Evolutionary conservation across 2,797 vertebrate species (phyloP), one percentile per base, ranked within the genome.

Genomic region (Ctenochaetus hawaiiensis): DNA sequence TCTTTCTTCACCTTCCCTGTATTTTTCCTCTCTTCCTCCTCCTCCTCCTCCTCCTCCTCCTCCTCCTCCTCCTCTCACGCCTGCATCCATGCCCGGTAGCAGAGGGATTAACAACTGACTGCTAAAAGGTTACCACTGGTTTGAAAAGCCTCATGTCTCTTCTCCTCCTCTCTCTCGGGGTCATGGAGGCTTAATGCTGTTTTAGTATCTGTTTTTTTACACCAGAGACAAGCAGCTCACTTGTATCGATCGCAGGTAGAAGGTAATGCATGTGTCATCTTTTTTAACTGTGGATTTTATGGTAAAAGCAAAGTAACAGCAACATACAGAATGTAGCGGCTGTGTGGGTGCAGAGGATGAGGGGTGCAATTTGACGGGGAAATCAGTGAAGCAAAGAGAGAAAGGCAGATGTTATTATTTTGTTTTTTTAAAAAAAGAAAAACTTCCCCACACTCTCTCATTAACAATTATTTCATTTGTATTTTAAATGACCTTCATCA

Each of bases 121-220:
- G 77, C 59, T 78, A 83, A 85, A 82, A 82, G 84, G 80, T 83
- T 80, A 75, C 62, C 48, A 67, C 53, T 57, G 44, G 76, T 83
- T 66, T 72, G 62, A 78, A 83, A 86, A 76, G 75, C 65, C 64
- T 17, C 23, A 52, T 49, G 20, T 57, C 80, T 26, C 61, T 0
- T 62, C 30, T 34, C 30, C 30, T 34, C 30, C 47, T 22, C 41
- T 48, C 30, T 58, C 49, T 62, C 11, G 8, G 59, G 67, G 52
- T 69, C 39, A 0, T 17, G 17, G 26, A 79, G 48, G 58, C 56
- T 72, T 89, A 89, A 86, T 85, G 83, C 77, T 63, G 67, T 85
- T 86, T 88, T 76, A 71, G 71, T 87, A 86, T 86, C 67, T 39
- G 59, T 65, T 71, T 81, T 90, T 85, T 88, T 47, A 81, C 83